phyloP scores from a whole-genome alignment of 2,888 invertebrate genomes.

The Drosophila recens region DNA sequence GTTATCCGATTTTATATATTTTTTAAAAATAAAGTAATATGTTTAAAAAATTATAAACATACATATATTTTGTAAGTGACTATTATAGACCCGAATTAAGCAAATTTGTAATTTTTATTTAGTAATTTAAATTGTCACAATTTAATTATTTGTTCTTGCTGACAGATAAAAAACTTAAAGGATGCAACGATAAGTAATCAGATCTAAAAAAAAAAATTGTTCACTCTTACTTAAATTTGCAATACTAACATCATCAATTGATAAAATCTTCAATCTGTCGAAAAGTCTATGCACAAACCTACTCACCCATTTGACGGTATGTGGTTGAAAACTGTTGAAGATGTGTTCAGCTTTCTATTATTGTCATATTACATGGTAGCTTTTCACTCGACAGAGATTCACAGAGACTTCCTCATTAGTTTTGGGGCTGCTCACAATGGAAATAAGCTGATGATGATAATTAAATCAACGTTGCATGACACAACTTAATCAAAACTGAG shows the following conservation, averaged over 20 bases:
- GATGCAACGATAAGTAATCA: no score
- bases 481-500: constrained; percentile 79
- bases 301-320: constrained; percentile 37
- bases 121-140: no score
- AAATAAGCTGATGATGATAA: constrained; percentile 70
- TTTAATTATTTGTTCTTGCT: no score
- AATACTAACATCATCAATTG: constrained; percentile 15
- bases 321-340: constrained; percentile 16
- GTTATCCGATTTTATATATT: no score
- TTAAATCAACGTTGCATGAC: constrained; percentile 79
- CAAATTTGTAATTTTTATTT: no score
- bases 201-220: no score
- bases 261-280: constrained; percentile 33
- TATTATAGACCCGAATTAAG: no score
- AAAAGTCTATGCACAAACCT: constrained; percentile 30
- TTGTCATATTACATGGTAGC: constrained; percentile 43
- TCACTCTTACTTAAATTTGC: background rate
- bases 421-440: constrained; percentile 56
- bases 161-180: no score
- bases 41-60: no score
- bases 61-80: no score
- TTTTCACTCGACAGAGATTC: constrained; percentile 56
- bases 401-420: constrained; percentile 68
- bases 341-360: constrained; percentile 29
- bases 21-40: no score